Conservation (phyloP, 2,797 vertebrate genomes). For the Jordanella pulchra region DNA sequence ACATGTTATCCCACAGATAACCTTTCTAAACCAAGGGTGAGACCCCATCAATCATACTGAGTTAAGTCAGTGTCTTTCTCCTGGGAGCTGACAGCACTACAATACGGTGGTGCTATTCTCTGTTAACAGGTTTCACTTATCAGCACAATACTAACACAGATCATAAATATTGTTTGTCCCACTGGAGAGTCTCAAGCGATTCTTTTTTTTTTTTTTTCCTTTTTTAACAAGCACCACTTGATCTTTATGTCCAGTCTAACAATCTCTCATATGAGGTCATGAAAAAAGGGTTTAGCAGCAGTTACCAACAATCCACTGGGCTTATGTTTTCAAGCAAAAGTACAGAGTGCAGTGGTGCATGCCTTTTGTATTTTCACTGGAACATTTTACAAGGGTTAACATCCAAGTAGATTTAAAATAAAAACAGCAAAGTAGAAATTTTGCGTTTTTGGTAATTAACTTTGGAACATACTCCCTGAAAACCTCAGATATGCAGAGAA, state of each 20-base stretch:
- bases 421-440: background rate
- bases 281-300: background rate
- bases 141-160: constrained; percentile 24
- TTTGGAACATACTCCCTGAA: background rate
- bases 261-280: background rate
- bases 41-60: constrained; percentile 67
- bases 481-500: background rate
- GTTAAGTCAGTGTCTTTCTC: constrained; percentile 64
- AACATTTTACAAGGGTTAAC: constrained; percentile 23
- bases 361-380: constrained; percentile 7
- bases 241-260: constrained; percentile 4
- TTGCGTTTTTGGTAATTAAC: background rate
- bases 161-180: background rate
- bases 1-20: constrained; percentile 59
- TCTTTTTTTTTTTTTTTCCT: too few relatives aligned
- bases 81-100: constrained; percentile 61
- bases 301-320: constrained; percentile 4
- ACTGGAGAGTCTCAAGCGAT: background rate
- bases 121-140: constrained; percentile 54
- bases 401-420: constrained; percentile 29
- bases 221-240: background rate
- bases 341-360: constrained; percentile 26
- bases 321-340: constrained; percentile 2
- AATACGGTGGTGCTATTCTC: constrained; percentile 52
- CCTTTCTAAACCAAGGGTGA: constrained; percentile 62